Conservation (phyloP, 92 coral and sea anemone species). For the Siderastrea siderea region DNA sequence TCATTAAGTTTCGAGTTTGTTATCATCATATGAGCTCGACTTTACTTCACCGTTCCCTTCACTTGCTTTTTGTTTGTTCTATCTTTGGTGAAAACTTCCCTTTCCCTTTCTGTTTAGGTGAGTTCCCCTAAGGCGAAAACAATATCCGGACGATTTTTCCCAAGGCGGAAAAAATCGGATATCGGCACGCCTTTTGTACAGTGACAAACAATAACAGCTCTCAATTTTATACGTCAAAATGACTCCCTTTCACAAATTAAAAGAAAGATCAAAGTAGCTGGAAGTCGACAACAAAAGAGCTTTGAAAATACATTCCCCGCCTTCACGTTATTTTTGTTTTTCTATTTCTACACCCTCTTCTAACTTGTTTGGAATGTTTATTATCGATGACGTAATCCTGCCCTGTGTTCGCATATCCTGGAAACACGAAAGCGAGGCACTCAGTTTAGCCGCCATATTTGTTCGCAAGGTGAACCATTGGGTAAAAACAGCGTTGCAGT, state of each 20-base stretch:
- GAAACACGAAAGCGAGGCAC: slow-evolving; percentile 65
- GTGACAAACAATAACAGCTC: not conserved
- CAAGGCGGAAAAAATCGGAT: not conserved
- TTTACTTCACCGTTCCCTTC: too few species aligned
- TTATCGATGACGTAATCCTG: slow-evolving; percentile 36
- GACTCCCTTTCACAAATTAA: too few species aligned
- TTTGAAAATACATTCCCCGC: too few species aligned
- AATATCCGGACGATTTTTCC: not conserved
- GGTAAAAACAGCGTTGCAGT: slow-evolving; percentile 17
- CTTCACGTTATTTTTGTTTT: not conserved
- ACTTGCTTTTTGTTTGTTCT: too few species aligned
- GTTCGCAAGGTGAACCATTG: slow-evolving; percentile 4
- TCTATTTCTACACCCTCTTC: not conserved
- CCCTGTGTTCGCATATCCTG: slow-evolving; percentile 4
- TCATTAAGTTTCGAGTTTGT: too few species aligned
- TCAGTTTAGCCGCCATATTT: slow-evolving; percentile 67
- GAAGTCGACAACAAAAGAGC: too few species aligned
- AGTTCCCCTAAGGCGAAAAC: too few species aligned
- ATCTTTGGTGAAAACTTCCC: too few species aligned
- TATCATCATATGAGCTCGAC: too few species aligned
- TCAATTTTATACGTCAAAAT: not conserved
- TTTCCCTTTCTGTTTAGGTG: too few species aligned
- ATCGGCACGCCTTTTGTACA: not conserved
- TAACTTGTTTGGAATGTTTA: not conserved
- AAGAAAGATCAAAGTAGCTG: not conserved